Conservation (phyloP, 2,797 vertebrate species). For the Liparis tanakae region DNA sequence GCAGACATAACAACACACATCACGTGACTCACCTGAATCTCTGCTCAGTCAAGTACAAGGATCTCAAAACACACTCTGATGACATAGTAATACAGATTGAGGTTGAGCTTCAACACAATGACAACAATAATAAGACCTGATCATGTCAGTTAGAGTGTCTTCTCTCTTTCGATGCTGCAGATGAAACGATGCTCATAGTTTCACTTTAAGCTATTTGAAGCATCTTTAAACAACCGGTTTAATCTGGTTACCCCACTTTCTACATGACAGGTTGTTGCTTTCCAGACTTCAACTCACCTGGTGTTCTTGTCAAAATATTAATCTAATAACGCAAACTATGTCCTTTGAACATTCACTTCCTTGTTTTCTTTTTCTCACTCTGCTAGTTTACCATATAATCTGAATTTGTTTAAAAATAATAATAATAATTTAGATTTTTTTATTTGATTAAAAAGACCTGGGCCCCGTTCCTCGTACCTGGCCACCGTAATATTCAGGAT, state of each 20-base stretch:
- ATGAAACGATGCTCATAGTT: neutral
- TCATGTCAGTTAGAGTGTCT: neutral
- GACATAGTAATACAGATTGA: neutral
- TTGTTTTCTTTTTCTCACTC: neutral
- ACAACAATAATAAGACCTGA: too few relatives aligned
- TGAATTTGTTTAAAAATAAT: neutral
- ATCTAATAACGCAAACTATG: neutral
- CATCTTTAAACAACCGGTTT: neutral
- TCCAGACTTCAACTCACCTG: conserved; percentile 3
- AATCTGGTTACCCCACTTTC: neutral
- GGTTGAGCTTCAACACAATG: too few relatives aligned
- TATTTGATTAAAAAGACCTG: neutral
- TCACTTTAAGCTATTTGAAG: neutral
- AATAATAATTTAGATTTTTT: neutral
- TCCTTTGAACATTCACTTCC: neutral
- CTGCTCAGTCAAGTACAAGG: too few relatives aligned
- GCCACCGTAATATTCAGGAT: too few relatives aligned
- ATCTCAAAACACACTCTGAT: too few relatives aligned
- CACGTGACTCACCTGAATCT: too few relatives aligned
- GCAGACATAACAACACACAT: too few relatives aligned
- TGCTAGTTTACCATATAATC: neutral
- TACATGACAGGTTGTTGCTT: neutral
- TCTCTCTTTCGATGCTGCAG: too few relatives aligned
- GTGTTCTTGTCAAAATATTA: neutral
- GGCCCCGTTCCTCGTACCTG: too few relatives aligned